These are phyloP conservation scores for Halotydeus destructor DNA, from an alignment of 1,140 invertebrate genomes.

Conservation along the genomic window DNA sequence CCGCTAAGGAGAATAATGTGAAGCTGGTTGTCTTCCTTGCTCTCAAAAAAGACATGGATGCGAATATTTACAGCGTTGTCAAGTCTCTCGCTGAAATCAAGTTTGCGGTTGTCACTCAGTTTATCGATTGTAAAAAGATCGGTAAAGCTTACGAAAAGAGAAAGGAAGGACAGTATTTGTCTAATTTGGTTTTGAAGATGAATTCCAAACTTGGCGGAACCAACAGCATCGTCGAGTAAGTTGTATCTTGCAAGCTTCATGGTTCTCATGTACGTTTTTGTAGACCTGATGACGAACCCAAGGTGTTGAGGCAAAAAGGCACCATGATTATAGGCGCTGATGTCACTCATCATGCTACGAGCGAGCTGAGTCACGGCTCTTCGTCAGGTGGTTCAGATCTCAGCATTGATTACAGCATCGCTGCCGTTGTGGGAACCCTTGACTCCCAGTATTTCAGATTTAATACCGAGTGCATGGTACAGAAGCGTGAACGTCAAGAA, in stretches of 20 bases:
- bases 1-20: too few species aligned
- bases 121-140: constrained; percentile 45
- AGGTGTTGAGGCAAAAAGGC: constrained; percentile 13
- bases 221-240: constrained; percentile 40
- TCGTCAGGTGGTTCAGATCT: too few species aligned
- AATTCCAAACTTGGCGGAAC: constrained; percentile 61
- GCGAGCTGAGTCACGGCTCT: constrained; percentile 49
- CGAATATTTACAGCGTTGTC: constrained; percentile 32
- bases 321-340: constrained; percentile 62
- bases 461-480: constrained; percentile 7
- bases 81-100: too few species aligned
- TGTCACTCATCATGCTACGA: constrained; percentile 56
- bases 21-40: too few species aligned
- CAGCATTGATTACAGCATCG: too few species aligned
- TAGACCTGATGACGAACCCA: constrained; percentile 16
- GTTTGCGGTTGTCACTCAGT: constrained; percentile 64
- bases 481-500: constrained; percentile 13
- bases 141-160: too few species aligned
- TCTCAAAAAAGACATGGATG: too few species aligned
- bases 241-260: too few species aligned
- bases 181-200: constrained; percentile 61
- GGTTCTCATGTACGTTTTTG: too few species aligned
- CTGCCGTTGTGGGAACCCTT: constrained; percentile 35
- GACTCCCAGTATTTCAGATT: constrained; percentile 13
- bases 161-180: too few species aligned